Conservation (phyloP, 2,113 vertebrate species). For the Vulpes vulpes region DNA sequence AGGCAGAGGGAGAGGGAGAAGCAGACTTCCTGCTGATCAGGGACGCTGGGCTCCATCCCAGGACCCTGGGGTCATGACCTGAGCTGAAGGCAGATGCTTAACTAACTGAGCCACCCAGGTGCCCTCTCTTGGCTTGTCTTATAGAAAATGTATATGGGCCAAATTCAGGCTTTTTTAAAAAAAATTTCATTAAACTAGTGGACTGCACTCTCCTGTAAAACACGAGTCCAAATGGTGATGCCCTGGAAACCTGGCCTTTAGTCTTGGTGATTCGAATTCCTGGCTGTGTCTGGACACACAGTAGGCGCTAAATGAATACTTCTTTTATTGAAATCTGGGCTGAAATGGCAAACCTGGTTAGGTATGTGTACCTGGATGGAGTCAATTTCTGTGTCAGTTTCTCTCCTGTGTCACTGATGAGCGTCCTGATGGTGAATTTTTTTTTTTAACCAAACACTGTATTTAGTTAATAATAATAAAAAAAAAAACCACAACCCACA, state of each 20-base stretch:
- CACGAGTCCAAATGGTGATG: background rate
- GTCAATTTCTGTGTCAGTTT: slow-evolving; percentile 9
- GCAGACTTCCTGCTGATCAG: too few species aligned
- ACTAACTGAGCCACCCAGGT: too few species aligned
- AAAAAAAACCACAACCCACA: background rate
- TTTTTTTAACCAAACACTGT: background rate
- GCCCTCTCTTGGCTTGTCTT: slow-evolving; percentile 57
- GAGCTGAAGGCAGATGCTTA: too few species aligned
- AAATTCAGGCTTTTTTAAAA: background rate
- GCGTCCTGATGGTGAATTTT: background rate
- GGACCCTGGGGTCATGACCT: too few species aligned
- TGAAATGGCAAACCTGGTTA: background rate
- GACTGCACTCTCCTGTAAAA: slow-evolving; percentile 63
- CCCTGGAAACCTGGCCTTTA: background rate
- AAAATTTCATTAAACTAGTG: slow-evolving; percentile 70
- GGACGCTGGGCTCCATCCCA: too few species aligned
- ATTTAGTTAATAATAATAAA: slow-evolving; percentile 53
- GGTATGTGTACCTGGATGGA: background rate
- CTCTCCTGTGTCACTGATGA: slow-evolving; percentile 26
- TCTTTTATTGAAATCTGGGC: background rate
- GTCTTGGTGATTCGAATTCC: background rate
- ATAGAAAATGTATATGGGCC: background rate
- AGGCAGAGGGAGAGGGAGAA: too few species aligned
- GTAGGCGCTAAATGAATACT: background rate
- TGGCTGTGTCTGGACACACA: background rate